Percentiles rank a stretch among this genome's conserved stretches.
phyloP scores from a whole-genome alignment of 2,888 invertebrate species.

The Cheilosia grossa region DNA sequence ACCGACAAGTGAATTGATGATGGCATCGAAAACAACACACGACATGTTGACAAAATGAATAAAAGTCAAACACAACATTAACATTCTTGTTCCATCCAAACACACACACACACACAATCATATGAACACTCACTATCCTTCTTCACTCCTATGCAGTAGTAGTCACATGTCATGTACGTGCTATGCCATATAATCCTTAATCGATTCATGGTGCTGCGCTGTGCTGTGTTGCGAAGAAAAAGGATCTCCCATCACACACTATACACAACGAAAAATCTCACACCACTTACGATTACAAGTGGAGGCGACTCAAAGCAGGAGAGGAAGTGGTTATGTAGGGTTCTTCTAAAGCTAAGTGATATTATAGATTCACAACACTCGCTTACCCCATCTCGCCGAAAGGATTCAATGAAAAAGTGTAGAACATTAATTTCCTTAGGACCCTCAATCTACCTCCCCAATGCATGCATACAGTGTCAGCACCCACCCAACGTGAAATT shows the following conservation, averaged over 20 bases:
- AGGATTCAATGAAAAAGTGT: slow-evolving; percentile 70
- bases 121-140: slow-evolving; percentile 1
- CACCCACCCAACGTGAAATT: not conserved
- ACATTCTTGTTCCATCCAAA: slow-evolving; percentile 53
- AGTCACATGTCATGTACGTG: slow-evolving; percentile 74
- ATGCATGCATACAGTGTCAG: slow-evolving; percentile 37
- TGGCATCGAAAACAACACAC: slow-evolving; percentile 74
- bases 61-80: slow-evolving; percentile 74
- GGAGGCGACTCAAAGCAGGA: slow-evolving; percentile 1
- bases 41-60: slow-evolving; percentile 75
- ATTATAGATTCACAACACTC: slow-evolving; percentile 68
- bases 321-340: not conserved
- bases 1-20: slow-evolving; percentile 74
- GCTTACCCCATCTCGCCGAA: slow-evolving; percentile 24
- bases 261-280: slow-evolving; percentile 39
- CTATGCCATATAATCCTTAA: slow-evolving; percentile 73
- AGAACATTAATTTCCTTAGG: slow-evolving; percentile 68
- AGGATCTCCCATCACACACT: slow-evolving; percentile 16
- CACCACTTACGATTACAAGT: slow-evolving; percentile 36
- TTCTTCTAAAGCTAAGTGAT: slow-evolving; percentile 56
- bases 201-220: slow-evolving; percentile 68
- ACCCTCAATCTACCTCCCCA: slow-evolving; percentile 36
- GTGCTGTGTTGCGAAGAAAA: slow-evolving; percentile 26
- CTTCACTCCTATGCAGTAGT: slow-evolving; percentile 37
- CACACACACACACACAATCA: not conserved